Evolutionary conservation across 2,888 invertebrate species (phyloP).

Genomic region (Eretmocerus hayati): DNA sequence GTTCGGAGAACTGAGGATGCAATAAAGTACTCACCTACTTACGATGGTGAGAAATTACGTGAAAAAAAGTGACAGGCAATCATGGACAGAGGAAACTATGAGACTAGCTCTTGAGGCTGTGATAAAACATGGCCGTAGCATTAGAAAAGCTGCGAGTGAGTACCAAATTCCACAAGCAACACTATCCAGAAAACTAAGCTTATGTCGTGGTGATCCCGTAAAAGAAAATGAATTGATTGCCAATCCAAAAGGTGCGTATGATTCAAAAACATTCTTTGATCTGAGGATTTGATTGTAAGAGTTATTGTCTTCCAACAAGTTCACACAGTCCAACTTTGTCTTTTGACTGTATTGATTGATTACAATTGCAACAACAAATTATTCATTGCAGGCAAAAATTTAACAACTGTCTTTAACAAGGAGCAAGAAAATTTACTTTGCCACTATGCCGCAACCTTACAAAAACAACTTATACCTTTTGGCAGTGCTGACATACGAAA

Average conservation of each 20-base stretch:
- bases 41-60: neutral
- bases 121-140: neutral
- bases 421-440: conserved; percentile 2
- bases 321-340: neutral
- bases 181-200: conserved; percentile 4
- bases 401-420: conserved; percentile 6
- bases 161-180: conserved; percentile 4
- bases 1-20: too few relatives aligned
- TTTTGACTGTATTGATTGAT: too few relatives aligned
- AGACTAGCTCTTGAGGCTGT: neutral
- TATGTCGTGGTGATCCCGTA: neutral
- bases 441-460: conserved; percentile 2
- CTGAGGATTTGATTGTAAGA: too few relatives aligned
- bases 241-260: neutral
- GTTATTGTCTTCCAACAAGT: neutral
- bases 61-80: neutral
- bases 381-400: neutral
- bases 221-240: neutral
- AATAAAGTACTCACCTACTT: too few relatives aligned
- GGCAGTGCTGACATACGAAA: conserved; percentile 3
- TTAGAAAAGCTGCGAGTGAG: neutral
- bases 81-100: neutral
- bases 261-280: too few relatives aligned
- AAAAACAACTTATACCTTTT: conserved; percentile 2
- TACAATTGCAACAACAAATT: too few relatives aligned